Evolutionary conservation across 2,113 vertebrate species (phyloP).

Genomic region (Indicator indicator): DNA sequence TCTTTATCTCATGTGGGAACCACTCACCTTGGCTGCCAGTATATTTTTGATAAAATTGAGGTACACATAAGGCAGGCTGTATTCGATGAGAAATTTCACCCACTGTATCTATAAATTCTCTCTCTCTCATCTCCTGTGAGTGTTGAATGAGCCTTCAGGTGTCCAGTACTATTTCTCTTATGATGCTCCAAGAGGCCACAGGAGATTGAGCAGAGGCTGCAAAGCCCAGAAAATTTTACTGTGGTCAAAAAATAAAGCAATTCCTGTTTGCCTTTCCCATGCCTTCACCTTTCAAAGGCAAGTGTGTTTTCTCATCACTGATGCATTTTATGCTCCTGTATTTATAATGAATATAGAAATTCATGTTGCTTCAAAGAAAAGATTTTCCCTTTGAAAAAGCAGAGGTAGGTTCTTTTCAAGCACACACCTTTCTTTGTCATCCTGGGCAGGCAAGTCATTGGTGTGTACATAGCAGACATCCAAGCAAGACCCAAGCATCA

Average conservation of each 20-base stretch:
- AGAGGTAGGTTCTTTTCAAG: not conserved
- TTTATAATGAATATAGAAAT: constrained; percentile 13
- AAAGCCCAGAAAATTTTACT: constrained; percentile 12
- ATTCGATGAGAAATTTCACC: constrained; percentile 24
- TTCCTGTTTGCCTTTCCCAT: not conserved
- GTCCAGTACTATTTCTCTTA: not conserved
- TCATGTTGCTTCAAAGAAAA: not conserved
- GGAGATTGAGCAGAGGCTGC: not conserved
- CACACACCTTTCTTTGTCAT: not conserved
- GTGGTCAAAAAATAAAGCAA: constrained; percentile 14
- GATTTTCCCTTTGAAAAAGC: constrained; percentile 21
- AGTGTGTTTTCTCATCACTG: not conserved
- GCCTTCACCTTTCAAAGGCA: constrained; percentile 25
- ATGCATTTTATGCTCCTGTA: not conserved
- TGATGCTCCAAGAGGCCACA: constrained; percentile 38
- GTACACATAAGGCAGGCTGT: constrained; percentile 29
- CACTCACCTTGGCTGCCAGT: not conserved
- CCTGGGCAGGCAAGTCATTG: not conserved
- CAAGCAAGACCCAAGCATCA: not conserved
- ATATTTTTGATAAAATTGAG: constrained; percentile 27
- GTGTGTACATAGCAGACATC: not conserved
- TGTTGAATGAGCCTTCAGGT: constrained; percentile 47
- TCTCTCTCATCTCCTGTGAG: constrained; percentile 14
- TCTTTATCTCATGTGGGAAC: not conserved
- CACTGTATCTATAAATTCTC: constrained; percentile 23